Base-by-base conservation (phyloP, 2,113 vertebrate species). In the Misgurnus anguillicaudatus region DNA sequence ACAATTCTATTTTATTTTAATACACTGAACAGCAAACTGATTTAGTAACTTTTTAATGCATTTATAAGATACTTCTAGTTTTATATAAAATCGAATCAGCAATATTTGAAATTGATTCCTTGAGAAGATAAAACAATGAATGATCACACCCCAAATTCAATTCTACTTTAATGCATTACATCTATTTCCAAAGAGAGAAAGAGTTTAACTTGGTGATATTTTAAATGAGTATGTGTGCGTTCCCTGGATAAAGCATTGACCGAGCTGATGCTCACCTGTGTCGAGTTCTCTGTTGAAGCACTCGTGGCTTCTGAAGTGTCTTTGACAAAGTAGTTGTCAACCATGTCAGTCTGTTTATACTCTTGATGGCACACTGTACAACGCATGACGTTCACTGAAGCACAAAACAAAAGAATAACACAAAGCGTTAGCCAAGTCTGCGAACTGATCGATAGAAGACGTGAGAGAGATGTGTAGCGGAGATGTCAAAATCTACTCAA, bases 311-410 rank as follows among this genome's bases (percentile, higher is more conserved):
- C 98, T 1, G 96, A 93, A 0, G 95, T 95, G 86, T 99, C 98
- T 91, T 98, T 99, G 70, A 99, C 96, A 82, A 99, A 99, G 89
- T 98, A 98, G 90, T 99, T 99, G 90, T 99, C 96, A 82, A 99
- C 95, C 76, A 99, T 95, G 80, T 99, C 97, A 48, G 93, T 97
- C 89, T 98, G 96, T 58, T 97, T 96, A 93, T 95, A 99, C 87
- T 99, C 98, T 75, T 99, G 97, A 89, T 94, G 95, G 84, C 98
- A 99, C 83, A 99, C 92, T 0, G 94, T 89, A 80, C 97, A 99
- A 6, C 97, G 91, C 92, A 99, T 98, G 6, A 99, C 96, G 75
- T 96, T 97, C 84, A 99, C 97, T 98, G 82, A 17, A 57, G 41
- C 41, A 9, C 41, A 42, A 42, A 42, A 42, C 6, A 51, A 13